Conservation (phyloP, 2,888 invertebrate species). For the Lycaena phlaeas region DNA sequence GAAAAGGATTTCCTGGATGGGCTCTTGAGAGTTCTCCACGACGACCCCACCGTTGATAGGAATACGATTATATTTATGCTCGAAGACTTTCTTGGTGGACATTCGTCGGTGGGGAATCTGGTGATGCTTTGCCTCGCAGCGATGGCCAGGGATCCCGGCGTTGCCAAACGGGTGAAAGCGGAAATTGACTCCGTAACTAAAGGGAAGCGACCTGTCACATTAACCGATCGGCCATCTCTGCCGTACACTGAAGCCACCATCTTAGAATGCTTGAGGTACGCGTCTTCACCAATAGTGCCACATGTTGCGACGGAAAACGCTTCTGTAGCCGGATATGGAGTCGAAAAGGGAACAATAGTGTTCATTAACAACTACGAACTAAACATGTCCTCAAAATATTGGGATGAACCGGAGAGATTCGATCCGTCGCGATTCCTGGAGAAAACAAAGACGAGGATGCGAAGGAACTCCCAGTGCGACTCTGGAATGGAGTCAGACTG, state of each 20-base stretch:
- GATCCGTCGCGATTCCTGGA: slow-evolving; percentile 83
- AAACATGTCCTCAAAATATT: slow-evolving; percentile 81
- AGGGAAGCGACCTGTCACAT: slow-evolving; percentile 69
- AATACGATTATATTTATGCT: slow-evolving; percentile 86
- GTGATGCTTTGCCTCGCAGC: slow-evolving; percentile 83
- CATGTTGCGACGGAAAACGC: slow-evolving; percentile 88
- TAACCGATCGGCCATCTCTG: slow-evolving; percentile 78
- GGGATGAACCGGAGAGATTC: slow-evolving; percentile 81
- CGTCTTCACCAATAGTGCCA: slow-evolving; percentile 92
- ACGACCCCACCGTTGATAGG: slow-evolving; percentile 78
- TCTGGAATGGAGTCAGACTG: slow-evolving; percentile 71
- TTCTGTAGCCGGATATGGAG: slow-evolving; percentile 78
- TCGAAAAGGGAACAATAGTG: slow-evolving; percentile 84
- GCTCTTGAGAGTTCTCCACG: slow-evolving; percentile 78
- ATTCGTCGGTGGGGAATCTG: slow-evolving; percentile 89
- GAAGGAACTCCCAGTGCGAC: slow-evolving; percentile 65
- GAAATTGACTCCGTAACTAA: slow-evolving; percentile 78
- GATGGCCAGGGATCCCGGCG: slow-evolving; percentile 77
- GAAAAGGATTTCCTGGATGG: slow-evolving; percentile 88
- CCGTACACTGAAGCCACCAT: slow-evolving; percentile 88
- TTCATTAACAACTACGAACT: slow-evolving; percentile 89
- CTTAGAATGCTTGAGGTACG: slow-evolving; percentile 83
- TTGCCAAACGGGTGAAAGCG: slow-evolving; percentile 75
- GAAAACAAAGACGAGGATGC: slow-evolving; percentile 36
- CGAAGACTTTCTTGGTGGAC: slow-evolving; percentile 91